Evolutionary conservation across 2,888 invertebrate genomes (phyloP), one percentile per base, ranked within the genome.

Genomic region (Hypomecis punctinalis): DNA sequence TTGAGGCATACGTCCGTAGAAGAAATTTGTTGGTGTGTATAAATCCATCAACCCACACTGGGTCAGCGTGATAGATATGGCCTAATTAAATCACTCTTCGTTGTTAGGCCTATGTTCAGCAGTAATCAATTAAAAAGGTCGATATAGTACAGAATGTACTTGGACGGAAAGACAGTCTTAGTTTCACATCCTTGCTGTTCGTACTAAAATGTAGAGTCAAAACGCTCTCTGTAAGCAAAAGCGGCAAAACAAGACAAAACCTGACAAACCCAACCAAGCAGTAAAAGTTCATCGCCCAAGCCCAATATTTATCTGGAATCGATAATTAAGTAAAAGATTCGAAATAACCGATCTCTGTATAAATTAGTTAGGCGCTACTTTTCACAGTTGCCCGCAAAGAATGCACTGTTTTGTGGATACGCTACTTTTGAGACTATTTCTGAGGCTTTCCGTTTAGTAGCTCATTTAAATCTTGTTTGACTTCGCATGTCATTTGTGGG

Each of bases 331-430:
- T 76, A 73, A 80, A 83, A 81, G 80, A 80, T 78, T 77, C 78
- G 78, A 84, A 84, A 84, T 81, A 80, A 73, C 80, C 71, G 84
- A 87, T 86, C 85, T 81, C 79, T 74, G 91, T 83, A 92, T 91
- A 91, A 88, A 91, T 92, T 92, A 91, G 87, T 77, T 46, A 63
- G 55, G 55, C 81, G 92, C 84, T 85, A 91, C 52, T 80, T 91
- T 91, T 92, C 85, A 90, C 92, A 85, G 74, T 54, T 63, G 74
- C 43, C 79, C 88, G 92, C 80, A 90, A 89, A 87, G 84, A 86
- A 86, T 86, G 79, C 80, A 78, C 79, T 72, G 75, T 83, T 89
- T 91, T 90, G 74, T 85, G 85, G 86, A 83, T 83, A 85, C 76
- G 58, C 63, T 49, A 43, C 23, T 43, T 51, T 59, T 57, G 54